Base-by-base conservation (phyloP, 2,797 vertebrate species). In the Arctocebus calabarensis region DNA sequence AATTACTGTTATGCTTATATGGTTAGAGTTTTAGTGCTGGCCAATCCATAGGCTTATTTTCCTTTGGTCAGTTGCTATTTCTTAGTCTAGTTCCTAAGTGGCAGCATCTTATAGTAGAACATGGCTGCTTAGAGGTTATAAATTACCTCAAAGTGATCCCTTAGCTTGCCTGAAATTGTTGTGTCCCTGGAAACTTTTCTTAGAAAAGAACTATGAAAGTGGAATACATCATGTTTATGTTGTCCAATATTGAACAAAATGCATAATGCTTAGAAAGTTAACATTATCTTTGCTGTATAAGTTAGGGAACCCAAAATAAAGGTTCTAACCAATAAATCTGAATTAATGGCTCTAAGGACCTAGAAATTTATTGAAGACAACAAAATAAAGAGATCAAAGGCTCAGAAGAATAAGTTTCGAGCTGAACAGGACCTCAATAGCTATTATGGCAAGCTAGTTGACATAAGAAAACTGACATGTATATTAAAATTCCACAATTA, bases 331-430 rank as follows among this genome's bases (percentile, higher is more conserved):
- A 84, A 34, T 91, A 32, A 84, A 91, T 17, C 7, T 59, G 62
- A 91, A 87, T 37, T 71, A 71, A 62, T 78, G 43, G 8, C 23
- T 45, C 88, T n/a, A 52, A 84, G 3, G 16, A 77, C 79, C 45
- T 20, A 88, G 66, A 84, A 20, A 11, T 8, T 73, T 64, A 59
- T 12, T 71, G 25, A 48, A 66, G 25, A 84, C 32, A 91, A 73
- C 19, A 73, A 90, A 94, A 87, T 70, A 81, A 85, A 52, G 19
- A 62, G 43, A 64, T 73, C 55, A 94, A 37, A 91, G 37, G 17
- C 64, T 78, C 77, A 88, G 82, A 94, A 84, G 83, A 88, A 73
- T 73, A 59, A 37, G 22, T 7, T 91, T 90, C 43, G 11, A 64
- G 88, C 32, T 64, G 32, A 66, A 84, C 84, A 81, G 3, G 20